Conservation (phyloP, 2,797 vertebrate genomes). For the Xenopus petersii region DNA sequence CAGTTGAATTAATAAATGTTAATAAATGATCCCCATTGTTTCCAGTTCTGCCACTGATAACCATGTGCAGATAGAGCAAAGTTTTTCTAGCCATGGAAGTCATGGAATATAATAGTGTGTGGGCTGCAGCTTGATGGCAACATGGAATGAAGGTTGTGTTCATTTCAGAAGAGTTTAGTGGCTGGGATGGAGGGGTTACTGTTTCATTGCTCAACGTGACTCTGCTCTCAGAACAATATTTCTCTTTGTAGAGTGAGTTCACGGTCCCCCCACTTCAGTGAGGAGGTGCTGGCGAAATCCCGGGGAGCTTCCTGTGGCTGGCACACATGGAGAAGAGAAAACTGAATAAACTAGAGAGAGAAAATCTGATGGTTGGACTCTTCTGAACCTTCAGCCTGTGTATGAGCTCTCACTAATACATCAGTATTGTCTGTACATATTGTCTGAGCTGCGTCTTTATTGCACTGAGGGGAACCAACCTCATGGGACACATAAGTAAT, state of each 20-base stretch:
- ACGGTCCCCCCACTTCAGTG: slow-evolving; percentile 27
- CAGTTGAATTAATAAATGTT: no score
- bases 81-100: no score
- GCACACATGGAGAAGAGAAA: slow-evolving; percentile 21
- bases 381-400: background rate
- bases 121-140: no score
- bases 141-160: no score
- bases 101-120: no score
- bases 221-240: background rate
- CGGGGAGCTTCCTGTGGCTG: slow-evolving; percentile 16
- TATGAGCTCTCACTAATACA: slow-evolving; percentile 29
- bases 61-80: no score
- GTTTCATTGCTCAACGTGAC: no score
- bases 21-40: no score
- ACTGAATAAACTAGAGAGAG: background rate
- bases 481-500: no score
- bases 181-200: no score
- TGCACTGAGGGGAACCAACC: background rate
- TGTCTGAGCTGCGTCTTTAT: slow-evolving; percentile 22
- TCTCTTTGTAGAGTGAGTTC: slow-evolving; percentile 31
- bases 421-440: slow-evolving; percentile 26
- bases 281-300: slow-evolving; percentile 12
- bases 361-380: slow-evolving; percentile 17
- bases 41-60: no score
- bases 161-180: no score